Base-by-base conservation (phyloP, 1,140 invertebrate genomes). In the Plutomurus gul region DNA sequence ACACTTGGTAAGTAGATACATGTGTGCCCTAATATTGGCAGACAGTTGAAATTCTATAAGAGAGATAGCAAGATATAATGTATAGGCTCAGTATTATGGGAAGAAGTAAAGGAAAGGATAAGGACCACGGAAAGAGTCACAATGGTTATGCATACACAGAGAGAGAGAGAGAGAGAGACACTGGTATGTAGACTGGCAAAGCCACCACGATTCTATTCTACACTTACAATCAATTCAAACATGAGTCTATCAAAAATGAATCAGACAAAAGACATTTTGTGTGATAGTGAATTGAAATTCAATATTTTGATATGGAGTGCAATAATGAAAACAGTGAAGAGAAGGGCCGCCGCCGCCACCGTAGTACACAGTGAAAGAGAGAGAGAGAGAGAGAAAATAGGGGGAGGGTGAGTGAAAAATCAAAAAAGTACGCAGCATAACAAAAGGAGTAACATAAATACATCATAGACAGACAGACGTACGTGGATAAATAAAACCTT, bases 251-350 rank as follows among this genome's bases (percentile, higher is more conserved):
- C 75, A 82, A 80, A 82, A 80, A 82, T 80, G 77, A 82, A 82
- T 82, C 82, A 81, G 47, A 78, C 49, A 80, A 77, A 78, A 75
- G 51, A 72, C 73, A 75, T 81, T 81, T 81, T 80, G 76, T 73
- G 76, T 43, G 74, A 81, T 76, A 75, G 75, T 80, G 80, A 82
- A 83, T 83, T 83, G 82, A 83, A 83, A 83, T 82, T 81, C 82
- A 82, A 83, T 83, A 83, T 83, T 83, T 81, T 82, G 75, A 77
- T 82, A 78, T 80, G 78, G 76, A 79, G 71, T 77, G 77, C 37
- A 77, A 79, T 71, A 81, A 78, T 76, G 74, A 81, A 77, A 78
- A 82, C 72, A 77, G 51, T 43, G 70, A 74, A n/a, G 47, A 79
- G 36, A 75, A 13, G 56, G 36, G 27, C 20, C 30, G n/a, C n/a